Evolutionary conservation across 1,140 invertebrate species (phyloP).

Genomic region (Neodiprion pinetum): DNA sequence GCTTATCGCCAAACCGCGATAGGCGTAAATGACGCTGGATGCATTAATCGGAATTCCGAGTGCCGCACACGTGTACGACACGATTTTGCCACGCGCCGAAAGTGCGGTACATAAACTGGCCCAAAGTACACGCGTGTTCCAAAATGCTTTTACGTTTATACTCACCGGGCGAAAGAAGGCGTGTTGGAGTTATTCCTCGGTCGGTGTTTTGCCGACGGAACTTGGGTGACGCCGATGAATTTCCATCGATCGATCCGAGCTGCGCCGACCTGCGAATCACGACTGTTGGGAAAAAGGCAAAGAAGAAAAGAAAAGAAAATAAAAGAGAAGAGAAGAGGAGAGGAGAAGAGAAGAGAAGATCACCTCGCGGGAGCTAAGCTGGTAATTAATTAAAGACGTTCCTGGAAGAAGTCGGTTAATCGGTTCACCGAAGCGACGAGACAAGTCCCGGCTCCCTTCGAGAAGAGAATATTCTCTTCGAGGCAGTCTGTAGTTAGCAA

Average conservation of each 20-base stretch:
- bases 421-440: constrained; percentile 9
- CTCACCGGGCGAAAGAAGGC: too few species aligned
- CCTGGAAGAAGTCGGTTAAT: constrained; percentile 8
- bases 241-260: background rate
- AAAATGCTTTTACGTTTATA: too few species aligned
- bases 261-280: background rate
- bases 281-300: background rate
- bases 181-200: too few species aligned
- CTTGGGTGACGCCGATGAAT: background rate
- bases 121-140: too few species aligned
- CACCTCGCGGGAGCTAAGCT: constrained; percentile 1
- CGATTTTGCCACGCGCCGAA: too few species aligned
- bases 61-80: too few species aligned
- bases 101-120: too few species aligned
- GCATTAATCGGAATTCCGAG: too few species aligned
- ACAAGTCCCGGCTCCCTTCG: background rate
- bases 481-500: background rate
- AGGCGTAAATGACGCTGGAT: too few species aligned
- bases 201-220: too few species aligned
- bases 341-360: background rate
- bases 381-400: constrained; percentile 11
- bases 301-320: constrained; percentile 1
- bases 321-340: background rate
- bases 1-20: too few species aligned
- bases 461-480: too few species aligned